Base-by-base conservation (phyloP, 2,797 vertebrate genomes). In the Rhincodon typus region DNA sequence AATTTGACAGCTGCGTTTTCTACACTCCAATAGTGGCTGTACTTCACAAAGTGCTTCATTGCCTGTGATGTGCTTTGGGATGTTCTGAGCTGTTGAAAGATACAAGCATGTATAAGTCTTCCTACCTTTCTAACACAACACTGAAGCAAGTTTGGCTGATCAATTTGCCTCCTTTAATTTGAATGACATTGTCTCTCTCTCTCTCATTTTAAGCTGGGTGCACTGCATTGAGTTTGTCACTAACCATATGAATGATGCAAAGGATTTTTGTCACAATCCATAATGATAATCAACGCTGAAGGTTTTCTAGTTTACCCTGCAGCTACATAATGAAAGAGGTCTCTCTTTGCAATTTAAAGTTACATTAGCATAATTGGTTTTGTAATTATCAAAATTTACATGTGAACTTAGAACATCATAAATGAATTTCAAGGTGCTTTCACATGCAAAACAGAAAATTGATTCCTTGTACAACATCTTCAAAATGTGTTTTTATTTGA, bases 361-460 rank as follows among this genome's bases (percentile, higher is more conserved):
- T 69, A 72, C 23, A 69, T 94, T 57, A 50, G 66, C 93, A 72
- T 94, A 72, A 94, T 82, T 82, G 79, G 79, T 82, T 82, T 42
- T 17, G 17, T 42, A 82, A 42, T 72, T 94, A 27, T 50, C 93
- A 94, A 94, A n/a, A 94, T 72, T 94, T 94, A 94, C 72, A 72
- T 17, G 23, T 72, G 25, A 94, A 46, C 23, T 70, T 94, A 67
- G 15, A 42, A 38, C n/a, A 94, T 38, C 13, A 50, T 57, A 19
- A 94, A 72, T 23, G 46, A 23, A 72, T 50, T 72, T 69, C 4
- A 72, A 50, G 42, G 4, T 53, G 69, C 82, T 74, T 72, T 72
- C 4, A 46, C 12, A 0, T 13, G 27, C 42, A 94, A 42, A 70
- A 74, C 17, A 74, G 27, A 69, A 69, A 93, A 93, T 25, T 19